These are phyloP conservation scores for Momotus momota DNA, from an alignment of 2,797 vertebrate genomes.

Conservation along the genomic window DNA sequence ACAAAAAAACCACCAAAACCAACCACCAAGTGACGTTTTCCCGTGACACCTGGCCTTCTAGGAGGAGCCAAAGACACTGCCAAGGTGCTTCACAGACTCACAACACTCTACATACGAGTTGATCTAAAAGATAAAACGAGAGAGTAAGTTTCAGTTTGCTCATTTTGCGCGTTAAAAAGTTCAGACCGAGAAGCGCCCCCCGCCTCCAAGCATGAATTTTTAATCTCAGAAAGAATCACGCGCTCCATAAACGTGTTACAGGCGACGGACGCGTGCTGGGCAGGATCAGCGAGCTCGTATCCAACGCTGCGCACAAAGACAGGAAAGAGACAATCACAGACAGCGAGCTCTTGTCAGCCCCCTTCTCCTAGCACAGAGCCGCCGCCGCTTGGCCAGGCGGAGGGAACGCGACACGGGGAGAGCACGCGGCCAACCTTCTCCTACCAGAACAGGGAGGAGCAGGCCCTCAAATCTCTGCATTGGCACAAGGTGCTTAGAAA, in stretches of 20 bases:
- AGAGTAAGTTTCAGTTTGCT: not conserved
- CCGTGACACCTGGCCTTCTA: slow-evolving; percentile 19
- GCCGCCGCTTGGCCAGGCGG: rapidly evolving
- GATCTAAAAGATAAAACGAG: slow-evolving; percentile 20
- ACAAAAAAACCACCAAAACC: not conserved
- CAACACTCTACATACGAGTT: not conserved
- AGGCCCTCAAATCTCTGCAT: rapidly evolving
- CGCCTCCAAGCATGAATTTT: not conserved
- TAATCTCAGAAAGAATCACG: not conserved
- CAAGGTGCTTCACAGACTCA: not conserved
- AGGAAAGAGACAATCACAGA: not conserved
- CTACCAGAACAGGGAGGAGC: rapidly evolving
- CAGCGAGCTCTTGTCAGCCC: not conserved
- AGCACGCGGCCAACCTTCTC: rapidly evolving
- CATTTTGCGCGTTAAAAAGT: not conserved
- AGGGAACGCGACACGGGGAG: rapidly evolving
- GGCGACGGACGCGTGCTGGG: not conserved
- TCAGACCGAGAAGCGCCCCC: not conserved
- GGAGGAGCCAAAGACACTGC: not conserved
- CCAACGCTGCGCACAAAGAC: too few species aligned
- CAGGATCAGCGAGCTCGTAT: not conserved
- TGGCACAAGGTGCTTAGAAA: rapidly evolving
- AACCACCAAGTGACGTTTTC: not conserved
- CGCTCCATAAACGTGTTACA: rapidly evolving
- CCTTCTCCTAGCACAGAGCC: not conserved